Evolutionary conservation across 2,888 invertebrate genomes (phyloP), one percentile per base, ranked within the genome.

Genomic region (Ophraella communa): DNA sequence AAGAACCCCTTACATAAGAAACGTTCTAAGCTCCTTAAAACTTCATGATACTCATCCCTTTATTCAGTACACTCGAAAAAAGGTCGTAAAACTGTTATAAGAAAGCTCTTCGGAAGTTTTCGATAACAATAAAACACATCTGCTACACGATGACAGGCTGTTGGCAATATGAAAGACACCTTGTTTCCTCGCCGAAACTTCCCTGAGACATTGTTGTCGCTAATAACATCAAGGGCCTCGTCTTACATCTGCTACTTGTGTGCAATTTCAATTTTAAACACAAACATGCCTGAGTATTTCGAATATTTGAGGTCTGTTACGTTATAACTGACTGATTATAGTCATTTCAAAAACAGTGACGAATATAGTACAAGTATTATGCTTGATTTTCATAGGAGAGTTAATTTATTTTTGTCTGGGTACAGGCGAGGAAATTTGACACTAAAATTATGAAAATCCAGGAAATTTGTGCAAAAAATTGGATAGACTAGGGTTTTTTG

Each of bases 131-230:
- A 76, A 75, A 74, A 70, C 73, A 67, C 76, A 76, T 70, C 74
- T 73, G 76, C 62, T 66, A 49, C 70, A 8, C 62, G 54, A 66
- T 71, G 74, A 70, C 72, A 67, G 64, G 63, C 70, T 70, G 70
- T 69, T 67, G 69, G 67, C 66, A 72, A 74, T 68, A 72, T 74
- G 75, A 75, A 75, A 76, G 74, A 76, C 74, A 76, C 75, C 76
- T 74, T 74, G 75, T 74, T 73, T 51, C 49, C 23, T 51, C 17
- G 49, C 17, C 10, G 24, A 73, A 72, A 68, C 64, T 66, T 71
- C 71, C 71, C 67, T 69, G 53, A 68, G 67, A 70, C 65, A 68
- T 67, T 68, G 66, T 67, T 67, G 59, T 64, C 65, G 59, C 62
- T 71, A 71, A 72, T 72, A 74, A 73, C 71, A 68, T 63, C 49